Evolutionary conservation across 2,888 invertebrate species (phyloP).

Genomic region (Spodoptera picta): DNA sequence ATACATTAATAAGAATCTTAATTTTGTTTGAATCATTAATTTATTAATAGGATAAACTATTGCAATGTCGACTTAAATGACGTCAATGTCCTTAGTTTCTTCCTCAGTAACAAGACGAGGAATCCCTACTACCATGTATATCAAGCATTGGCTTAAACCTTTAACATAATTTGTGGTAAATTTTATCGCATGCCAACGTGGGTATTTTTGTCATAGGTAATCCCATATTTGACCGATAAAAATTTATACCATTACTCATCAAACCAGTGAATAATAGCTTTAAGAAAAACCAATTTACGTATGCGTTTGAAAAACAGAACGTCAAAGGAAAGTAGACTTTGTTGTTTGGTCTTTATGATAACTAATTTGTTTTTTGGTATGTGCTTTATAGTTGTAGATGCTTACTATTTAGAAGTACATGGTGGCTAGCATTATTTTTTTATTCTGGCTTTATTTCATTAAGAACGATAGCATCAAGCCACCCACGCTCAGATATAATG

Average conservation of each 20-base stretch:
- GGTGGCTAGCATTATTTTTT: conserved; percentile 68
- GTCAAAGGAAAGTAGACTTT: conserved; percentile 28
- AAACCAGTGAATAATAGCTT: conserved; percentile 65
- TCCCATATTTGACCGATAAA: conserved; percentile 69
- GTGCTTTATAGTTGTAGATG: conserved; percentile 27
- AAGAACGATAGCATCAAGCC: conserved; percentile 83
- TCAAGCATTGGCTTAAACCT: background rate
- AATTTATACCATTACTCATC: conserved; percentile 69
- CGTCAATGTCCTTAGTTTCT: background rate
- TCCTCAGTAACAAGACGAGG: conserved; percentile 21
- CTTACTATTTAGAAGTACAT: conserved; percentile 60
- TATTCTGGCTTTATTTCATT: conserved; percentile 87
- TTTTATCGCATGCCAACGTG: conserved; percentile 13
- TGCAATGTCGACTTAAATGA: background rate
- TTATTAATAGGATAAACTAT: background rate
- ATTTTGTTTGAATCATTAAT: too few species aligned
- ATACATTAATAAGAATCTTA: too few species aligned
- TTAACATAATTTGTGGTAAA: conserved; percentile 9
- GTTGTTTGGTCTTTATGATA: conserved; percentile 19
- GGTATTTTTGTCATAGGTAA: conserved; percentile 53
- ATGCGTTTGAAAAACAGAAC: conserved; percentile 1
- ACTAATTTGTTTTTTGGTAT: conserved; percentile 38
- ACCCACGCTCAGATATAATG: conserved; percentile 85
- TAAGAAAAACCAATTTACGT: conserved; percentile 27
- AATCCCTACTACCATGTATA: background rate